Evolutionary conservation across 2,888 invertebrate genomes (phyloP), one percentile per base, ranked within the genome.

Genomic region (Hyles lineata): DNA sequence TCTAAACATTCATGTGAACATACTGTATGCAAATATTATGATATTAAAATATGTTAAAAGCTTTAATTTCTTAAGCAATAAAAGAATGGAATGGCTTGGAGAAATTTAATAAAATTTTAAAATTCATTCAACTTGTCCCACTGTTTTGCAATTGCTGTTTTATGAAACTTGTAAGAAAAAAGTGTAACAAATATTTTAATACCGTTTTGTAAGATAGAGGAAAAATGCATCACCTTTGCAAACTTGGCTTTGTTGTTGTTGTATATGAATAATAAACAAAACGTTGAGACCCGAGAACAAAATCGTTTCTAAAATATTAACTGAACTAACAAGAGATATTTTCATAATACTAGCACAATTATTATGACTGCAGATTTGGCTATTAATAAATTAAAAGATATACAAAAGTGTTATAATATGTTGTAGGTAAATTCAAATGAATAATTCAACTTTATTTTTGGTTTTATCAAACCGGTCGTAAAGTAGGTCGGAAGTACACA

Each of bases 21-120:
- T 35, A 63, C 43, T 63, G 35, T 15, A 21, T 21, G 43, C 35
- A 43, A 63, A 63, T 21, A 63, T 19, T 43, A 21, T 55, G 35
- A 73, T 69, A 74, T 71, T 74, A 77, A 74, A 69, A 72, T n/a
- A 55, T 62, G 15, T 43, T 43, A 23, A 15, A 60, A 17, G 35
- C 21, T 63, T 1, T 63, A 63, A 63, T 63, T 63, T 63, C 63
- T 43, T 50, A 23, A 67, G 43, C 67, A 50, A 67, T 50, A 67
- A 67, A 67, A 29, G 11, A 67, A 17, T 25, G 60, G 50, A 67
- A 43, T 11, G 21, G 43, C 43, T 63, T 4, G 63, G 35, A 63
- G 63, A 21, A 63, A 43, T 63, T 43, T 63, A 63, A 63, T 63
- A 63, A 63, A 63, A 63, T 67, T 67, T 67, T 67, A 67, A 67